A percentile compares a stretch with the other conserved stretches of the same genome.
Evolutionary conservation across 2,113 vertebrate genomes (phyloP).

Genomic region (Aspiorhynchus laticeps): DNA sequence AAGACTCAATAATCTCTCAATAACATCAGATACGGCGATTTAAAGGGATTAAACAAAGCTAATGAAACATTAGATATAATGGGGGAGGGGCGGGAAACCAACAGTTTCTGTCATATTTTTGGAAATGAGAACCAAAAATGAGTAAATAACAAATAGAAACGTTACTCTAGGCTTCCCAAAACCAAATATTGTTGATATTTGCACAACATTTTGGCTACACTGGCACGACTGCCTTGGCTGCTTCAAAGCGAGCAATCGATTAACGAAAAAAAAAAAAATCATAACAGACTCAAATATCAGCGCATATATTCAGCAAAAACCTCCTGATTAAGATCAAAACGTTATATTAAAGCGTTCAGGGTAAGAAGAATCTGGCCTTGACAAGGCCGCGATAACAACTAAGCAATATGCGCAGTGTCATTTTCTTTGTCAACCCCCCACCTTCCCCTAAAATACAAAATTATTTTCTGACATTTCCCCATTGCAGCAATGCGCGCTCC

Average conservation of each 20-base stretch:
- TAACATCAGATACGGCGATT: constrained; percentile 64
- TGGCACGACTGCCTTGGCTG: not conserved
- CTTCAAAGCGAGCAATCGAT: not conserved
- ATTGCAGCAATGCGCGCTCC: constrained; percentile 79
- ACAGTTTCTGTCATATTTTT: not conserved
- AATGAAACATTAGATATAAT: constrained; percentile 67
- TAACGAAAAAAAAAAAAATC: not conserved
- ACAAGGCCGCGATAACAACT: not conserved
- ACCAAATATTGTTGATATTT: not conserved
- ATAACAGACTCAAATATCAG: constrained; percentile 14
- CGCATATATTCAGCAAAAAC: not conserved
- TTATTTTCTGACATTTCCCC: constrained; percentile 69
- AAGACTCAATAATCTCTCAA: constrained; percentile 68
- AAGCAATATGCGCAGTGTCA: constrained; percentile 18
- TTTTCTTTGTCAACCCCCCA: constrained; percentile 59
- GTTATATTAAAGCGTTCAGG: not conserved
- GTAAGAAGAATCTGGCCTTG: too few species aligned
- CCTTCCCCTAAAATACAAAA: constrained; percentile 65
- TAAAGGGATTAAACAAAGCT: constrained; percentile 71
- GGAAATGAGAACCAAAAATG: not conserved
- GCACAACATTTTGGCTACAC: not conserved
- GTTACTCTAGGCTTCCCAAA: not conserved
- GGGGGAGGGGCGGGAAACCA: constrained; percentile 11
- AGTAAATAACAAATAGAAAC: not conserved
- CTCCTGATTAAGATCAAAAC: not conserved